A percentile compares a stretch with the other conserved stretches of the same genome.
These are phyloP conservation scores for Epinephelus cyanopodus DNA, from an alignment of 2,113 vertebrate genomes.

Conservation along the genomic window DNA sequence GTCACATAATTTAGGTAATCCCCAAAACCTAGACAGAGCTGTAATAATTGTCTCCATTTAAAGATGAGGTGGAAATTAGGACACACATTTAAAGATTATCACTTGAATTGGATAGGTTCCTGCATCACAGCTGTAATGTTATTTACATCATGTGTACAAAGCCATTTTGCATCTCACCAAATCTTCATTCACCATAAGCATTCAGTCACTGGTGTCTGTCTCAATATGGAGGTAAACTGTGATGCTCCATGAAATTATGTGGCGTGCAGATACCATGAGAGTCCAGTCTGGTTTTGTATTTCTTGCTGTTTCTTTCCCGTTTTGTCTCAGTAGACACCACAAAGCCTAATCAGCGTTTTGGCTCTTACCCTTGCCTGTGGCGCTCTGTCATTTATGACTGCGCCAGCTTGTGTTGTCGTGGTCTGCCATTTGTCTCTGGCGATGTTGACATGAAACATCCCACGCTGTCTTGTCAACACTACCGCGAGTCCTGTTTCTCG, in stretches of 20 bases:
- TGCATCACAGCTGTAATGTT: neutral
- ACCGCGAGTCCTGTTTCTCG: slow-evolving; percentile 9
- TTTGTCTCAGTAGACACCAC: slow-evolving; percentile 30
- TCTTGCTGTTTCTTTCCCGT: neutral
- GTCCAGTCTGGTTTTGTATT: neutral
- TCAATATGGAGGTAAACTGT: neutral
- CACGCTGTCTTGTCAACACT: slow-evolving; percentile 42
- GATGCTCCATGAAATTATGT: neutral
- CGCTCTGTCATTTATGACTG: slow-evolving; percentile 55
- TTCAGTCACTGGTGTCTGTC: neutral
- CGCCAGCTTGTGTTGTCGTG: slow-evolving; percentile 55
- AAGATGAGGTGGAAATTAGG: slow-evolving; percentile 23
- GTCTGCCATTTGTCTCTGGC: slow-evolving; percentile 53
- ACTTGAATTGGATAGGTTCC: neutral
- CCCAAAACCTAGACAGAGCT: slow-evolving; percentile 5
- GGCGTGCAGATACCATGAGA: neutral
- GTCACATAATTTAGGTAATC: slow-evolving; percentile 28
- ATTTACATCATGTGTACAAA: neutral
- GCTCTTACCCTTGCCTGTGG: slow-evolving; percentile 15
- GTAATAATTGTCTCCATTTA: slow-evolving; percentile 7
- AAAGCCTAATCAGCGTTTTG: slow-evolving; percentile 38
- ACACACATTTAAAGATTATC: neutral
- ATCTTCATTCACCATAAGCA: neutral
- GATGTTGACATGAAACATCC: slow-evolving; percentile 53
- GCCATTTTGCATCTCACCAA: neutral